A percentile compares a stretch with the other conserved stretches of the same genome.
Evolutionary conservation across 1,140 invertebrate genomes (phyloP).

Genomic region (Tetragnatha versicolor): DNA sequence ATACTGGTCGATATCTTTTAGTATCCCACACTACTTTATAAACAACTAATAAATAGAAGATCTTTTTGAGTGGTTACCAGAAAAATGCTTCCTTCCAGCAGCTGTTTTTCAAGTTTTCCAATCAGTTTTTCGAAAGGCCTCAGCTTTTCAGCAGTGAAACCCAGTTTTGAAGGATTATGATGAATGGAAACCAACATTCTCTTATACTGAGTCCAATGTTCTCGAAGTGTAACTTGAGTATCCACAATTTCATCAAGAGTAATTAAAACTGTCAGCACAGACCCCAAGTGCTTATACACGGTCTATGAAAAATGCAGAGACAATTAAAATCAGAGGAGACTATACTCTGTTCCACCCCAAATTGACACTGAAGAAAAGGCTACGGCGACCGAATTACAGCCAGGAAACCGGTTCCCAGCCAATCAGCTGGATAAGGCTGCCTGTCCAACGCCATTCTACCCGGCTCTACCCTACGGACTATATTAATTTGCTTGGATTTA

Average conservation of each 20-base stretch:
- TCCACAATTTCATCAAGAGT: constrained; percentile 76
- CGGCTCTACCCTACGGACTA: too few species aligned
- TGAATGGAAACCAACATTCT: constrained; percentile 74
- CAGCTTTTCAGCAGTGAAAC: constrained; percentile 69
- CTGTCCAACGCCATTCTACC: too few species aligned
- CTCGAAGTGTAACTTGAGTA: constrained; percentile 69
- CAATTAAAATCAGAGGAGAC: too few species aligned
- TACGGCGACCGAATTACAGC: too few species aligned
- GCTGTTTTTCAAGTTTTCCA: constrained; percentile 70
- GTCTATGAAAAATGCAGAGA: constrained; percentile 64
- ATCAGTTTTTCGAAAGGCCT: constrained; percentile 74
- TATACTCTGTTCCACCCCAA: too few species aligned
- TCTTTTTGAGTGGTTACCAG: constrained; percentile 67
- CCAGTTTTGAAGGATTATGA: constrained; percentile 73
- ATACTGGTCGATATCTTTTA: too few species aligned
- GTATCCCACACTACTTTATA: too few species aligned
- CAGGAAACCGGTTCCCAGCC: too few species aligned
- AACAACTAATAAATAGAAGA: too few species aligned
- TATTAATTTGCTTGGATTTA: too few species aligned
- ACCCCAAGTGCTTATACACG: constrained; percentile 72
- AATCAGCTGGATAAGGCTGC: too few species aligned
- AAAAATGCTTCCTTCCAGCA: constrained; percentile 73
- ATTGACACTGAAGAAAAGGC: too few species aligned
- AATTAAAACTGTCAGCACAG: constrained; percentile 74
- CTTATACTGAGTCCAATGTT: constrained; percentile 77